Conservation (phyloP, 2,888 invertebrate species). For the Oligia latruncula region DNA sequence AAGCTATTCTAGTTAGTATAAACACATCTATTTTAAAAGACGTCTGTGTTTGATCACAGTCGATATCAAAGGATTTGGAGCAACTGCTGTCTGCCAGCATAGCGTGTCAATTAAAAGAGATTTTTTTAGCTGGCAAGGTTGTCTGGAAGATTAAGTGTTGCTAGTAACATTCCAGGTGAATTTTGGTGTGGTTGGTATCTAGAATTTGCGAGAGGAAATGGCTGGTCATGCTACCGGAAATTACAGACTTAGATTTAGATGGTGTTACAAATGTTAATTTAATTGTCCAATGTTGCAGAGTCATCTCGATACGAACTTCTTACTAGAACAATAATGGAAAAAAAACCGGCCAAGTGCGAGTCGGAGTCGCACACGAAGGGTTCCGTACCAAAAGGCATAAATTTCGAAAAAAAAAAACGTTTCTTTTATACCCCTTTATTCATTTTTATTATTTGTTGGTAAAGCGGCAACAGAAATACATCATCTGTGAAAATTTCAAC, state of each 20-base stretch:
- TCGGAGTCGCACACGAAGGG: too few species aligned
- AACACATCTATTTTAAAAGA: constrained; percentile 73
- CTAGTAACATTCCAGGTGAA: constrained; percentile 25
- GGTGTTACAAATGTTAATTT: constrained; percentile 26
- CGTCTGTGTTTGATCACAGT: constrained; percentile 73
- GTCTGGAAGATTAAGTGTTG: constrained; percentile 52
- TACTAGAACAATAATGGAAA: constrained; percentile 14
- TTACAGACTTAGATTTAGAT: background rate
- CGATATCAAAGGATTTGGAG: constrained; percentile 68
- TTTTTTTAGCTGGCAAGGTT: constrained; percentile 57
- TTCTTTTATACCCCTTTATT: too few species aligned
- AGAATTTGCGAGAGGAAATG: background rate
- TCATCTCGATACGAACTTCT: constrained; percentile 16
- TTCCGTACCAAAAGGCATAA: too few species aligned
- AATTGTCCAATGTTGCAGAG: constrained; percentile 15
- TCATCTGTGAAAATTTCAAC: too few species aligned
- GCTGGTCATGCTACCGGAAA: background rate
- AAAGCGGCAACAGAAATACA: too few species aligned
- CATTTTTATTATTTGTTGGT: too few species aligned
- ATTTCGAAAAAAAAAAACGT: too few species aligned
- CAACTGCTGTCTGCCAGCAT: constrained; percentile 46
- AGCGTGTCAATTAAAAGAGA: constrained; percentile 63
- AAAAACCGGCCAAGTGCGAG: constrained; percentile 2
- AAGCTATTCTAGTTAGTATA: constrained; percentile 65
- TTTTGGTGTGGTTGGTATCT: background rate